These are phyloP conservation scores for Trachelus stipa DNA, from an alignment of 2,888 invertebrate species.

Conservation along the genomic window DNA sequence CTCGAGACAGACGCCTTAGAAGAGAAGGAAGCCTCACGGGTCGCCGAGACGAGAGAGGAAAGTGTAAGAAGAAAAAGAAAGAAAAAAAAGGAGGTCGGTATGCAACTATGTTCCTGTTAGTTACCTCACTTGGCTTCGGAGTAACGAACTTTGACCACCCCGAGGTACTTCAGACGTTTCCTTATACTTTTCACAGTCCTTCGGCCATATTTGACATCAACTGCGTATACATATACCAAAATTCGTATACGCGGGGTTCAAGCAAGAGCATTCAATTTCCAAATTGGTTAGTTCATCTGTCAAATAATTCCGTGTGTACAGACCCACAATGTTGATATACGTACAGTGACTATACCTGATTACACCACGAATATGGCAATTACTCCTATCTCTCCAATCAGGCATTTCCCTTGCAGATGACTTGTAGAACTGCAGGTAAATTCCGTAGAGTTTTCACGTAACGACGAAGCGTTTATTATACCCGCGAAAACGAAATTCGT, in stretches of 20 bases:
- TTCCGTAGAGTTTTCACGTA: neutral
- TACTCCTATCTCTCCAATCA: neutral
- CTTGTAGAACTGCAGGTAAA: neutral
- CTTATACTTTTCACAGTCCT: neutral
- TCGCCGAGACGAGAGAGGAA: constrained; percentile 11
- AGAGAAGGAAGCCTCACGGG: neutral
- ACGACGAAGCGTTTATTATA: neutral
- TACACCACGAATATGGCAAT: neutral
- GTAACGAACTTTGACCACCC: neutral
- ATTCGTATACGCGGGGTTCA: neutral
- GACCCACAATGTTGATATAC: neutral
- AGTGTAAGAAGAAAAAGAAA: constrained; percentile 16
- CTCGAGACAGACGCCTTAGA: neutral
- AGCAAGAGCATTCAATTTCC: neutral
- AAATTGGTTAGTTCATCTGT: neutral
- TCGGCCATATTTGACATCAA: neutral
- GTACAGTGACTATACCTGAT: neutral
- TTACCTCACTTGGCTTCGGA: neutral
- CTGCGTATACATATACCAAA: neutral
- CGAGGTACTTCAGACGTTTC: neutral
- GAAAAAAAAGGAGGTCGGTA: neutral
- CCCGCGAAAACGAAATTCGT: neutral
- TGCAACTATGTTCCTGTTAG: neutral
- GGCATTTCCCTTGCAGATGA: neutral
- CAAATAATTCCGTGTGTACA: neutral